phyloP scores from a whole-genome alignment of 1,140 invertebrate genomes.

The Panagrolaimus sp. region DNA sequence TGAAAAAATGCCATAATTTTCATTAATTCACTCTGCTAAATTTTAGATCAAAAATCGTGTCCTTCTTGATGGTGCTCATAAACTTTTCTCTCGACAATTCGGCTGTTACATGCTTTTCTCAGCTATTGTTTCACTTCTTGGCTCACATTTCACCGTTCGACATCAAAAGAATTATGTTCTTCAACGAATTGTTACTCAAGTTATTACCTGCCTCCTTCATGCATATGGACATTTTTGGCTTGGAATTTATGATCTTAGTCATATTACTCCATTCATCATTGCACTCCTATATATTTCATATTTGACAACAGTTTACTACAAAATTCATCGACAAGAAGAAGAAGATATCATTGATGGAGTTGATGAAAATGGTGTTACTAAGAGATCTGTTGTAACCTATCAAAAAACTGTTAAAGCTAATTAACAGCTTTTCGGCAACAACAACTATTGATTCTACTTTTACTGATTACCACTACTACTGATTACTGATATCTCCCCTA shows the following conservation, averaged over 20 bases:
- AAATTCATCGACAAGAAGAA: conserved; percentile 8
- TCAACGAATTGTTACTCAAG: conserved; percentile 12
- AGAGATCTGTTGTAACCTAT: not conserved
- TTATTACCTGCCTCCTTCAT: not conserved
- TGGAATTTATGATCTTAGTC: conserved; percentile 1
- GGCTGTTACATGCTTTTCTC: conserved; percentile 6
- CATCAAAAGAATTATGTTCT: conserved; percentile 14
- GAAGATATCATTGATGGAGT: not conserved
- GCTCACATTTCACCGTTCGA: not conserved
- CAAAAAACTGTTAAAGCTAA: not conserved
- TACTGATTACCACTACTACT: no score
- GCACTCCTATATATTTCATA: conserved; percentile 2
- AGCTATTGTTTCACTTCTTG: conserved; percentile 13
- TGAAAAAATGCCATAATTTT: not conserved
- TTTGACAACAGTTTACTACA: not conserved
- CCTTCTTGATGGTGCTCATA: conserved; percentile 12
- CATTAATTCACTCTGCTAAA: no score
- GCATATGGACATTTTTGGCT: not conserved
- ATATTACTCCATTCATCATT: not conserved
- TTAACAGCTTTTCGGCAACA: no score
- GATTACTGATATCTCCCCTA: no score
- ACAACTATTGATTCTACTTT: no score
- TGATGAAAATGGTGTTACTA: not conserved
- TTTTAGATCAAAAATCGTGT: conserved; percentile 5
- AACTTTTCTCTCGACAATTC: conserved; percentile 13